Evolutionary conservation across 2,888 invertebrate genomes (phyloP).

Genomic region (Philaethria dido): DNA sequence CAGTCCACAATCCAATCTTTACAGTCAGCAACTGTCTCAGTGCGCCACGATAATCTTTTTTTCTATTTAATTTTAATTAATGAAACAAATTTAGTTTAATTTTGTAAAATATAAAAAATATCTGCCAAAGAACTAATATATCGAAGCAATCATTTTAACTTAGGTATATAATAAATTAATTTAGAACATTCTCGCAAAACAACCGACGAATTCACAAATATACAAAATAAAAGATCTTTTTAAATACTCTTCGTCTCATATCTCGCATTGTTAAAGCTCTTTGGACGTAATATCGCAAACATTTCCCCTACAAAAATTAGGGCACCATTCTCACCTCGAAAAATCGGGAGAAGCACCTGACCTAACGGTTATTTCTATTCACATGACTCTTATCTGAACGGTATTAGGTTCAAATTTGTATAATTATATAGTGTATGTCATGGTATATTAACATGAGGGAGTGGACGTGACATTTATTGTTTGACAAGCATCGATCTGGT

Average conservation of each 20-base stretch:
- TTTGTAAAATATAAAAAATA: no score
- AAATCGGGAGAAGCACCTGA: conserved; percentile 62
- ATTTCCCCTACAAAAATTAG: conserved; percentile 70
- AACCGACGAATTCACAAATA: background rate
- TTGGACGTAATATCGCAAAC: conserved; percentile 68
- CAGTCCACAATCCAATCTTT: no score
- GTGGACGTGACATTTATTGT: conserved; percentile 84
- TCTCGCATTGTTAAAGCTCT: conserved; percentile 44
- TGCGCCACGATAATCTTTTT: no score
- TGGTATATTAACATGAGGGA: conserved; percentile 73
- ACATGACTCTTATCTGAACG: conserved; percentile 43
- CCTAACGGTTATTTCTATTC: conserved; percentile 45
- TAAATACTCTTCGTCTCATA: conserved; percentile 26
- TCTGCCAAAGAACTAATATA: no score
- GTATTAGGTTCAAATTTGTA: conserved; percentile 48
- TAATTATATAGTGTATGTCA: conserved; percentile 33
- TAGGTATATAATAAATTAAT: conserved; percentile 21
- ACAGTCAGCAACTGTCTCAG: no score
- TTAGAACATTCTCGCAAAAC: conserved; percentile 3
- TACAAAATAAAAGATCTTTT: conserved; percentile 14
- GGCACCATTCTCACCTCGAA: conserved; percentile 79
- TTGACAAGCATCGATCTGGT: conserved; percentile 83
- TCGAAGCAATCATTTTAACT: no score
- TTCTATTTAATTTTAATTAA: no score
- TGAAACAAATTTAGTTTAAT: no score